Base-by-base conservation (phyloP, 37 sponge, comb jelly and placozoan species). In the Chondrilla cf. caribensis region DNA sequence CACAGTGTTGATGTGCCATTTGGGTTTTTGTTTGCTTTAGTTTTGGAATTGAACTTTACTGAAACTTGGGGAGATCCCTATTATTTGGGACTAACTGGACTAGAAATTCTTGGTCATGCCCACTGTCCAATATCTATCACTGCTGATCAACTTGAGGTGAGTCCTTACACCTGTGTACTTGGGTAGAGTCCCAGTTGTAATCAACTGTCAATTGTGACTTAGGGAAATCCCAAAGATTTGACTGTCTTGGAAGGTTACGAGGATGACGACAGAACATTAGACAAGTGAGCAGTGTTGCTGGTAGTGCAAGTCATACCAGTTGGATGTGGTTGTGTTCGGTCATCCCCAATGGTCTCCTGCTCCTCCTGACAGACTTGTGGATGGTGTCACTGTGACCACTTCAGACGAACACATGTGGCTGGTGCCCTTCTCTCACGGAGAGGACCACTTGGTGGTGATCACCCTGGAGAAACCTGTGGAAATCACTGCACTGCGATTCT, bases 331-430 rank as follows among this genome's bases (percentile, higher is more conserved):
- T n/a, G n/a, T n/a, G n/a, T n/a, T n/a, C 29, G n/a, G 58, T 19
- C 58, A 21, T 64, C 7, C 78, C 77, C 78, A 9, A 54, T 55
- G 57, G 57, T 55, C 57, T 17, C 17, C 11, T 55, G 57, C n/a
- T n/a, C n/a, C n/a, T n/a, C n/a, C n/a, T n/a, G n/a, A n/a, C 18
- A 90, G 84, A 44, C 51, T 96, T 43, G 43, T 96, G 24, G 84
- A 88, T 78, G 94, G 89, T n/a, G 75, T 84, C 24, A 90, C 86
- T 44, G 58, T 97, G 39, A 97, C 98, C 4, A 83, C 79, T 25
- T 85, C 87, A 73, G 87, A 70, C 32, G 79, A 83, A 2, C 84
- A 95, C 82, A 97, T 97, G 98, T 94, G 93, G 91, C 24, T 92
- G 14, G 79, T 79, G 0, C 91, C 91, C 25, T 86, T 87, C 44